phyloP scores from a whole-genome alignment of 1,140 invertebrate genomes.

The Drosophila sturtevanti region DNA sequence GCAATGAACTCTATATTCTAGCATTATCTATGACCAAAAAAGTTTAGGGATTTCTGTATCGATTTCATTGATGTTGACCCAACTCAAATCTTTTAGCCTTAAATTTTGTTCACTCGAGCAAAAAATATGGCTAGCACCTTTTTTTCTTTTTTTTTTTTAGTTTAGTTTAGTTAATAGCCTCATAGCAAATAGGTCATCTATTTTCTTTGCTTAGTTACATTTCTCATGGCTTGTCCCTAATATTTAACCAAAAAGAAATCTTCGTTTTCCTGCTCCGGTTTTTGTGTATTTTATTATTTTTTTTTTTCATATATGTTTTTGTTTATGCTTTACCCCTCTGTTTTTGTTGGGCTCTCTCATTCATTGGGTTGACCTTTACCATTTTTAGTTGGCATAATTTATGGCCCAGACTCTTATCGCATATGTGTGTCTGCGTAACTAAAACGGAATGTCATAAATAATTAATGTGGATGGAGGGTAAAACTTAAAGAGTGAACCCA shows the following conservation, averaged over 20 bases:
- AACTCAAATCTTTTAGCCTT: background rate
- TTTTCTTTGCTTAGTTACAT: constrained; percentile 7
- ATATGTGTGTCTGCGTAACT: constrained; percentile 29
- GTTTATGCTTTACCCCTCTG: background rate
- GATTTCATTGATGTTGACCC: background rate
- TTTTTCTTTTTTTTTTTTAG: background rate
- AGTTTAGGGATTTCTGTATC: background rate
- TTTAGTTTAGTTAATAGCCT: background rate
- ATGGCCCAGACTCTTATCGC: constrained; percentile 43
- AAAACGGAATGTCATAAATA: constrained; percentile 44
- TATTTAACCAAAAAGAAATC: background rate
- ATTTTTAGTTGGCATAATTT: constrained; percentile 47
- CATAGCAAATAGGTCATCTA: constrained; percentile 8
- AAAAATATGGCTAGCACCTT: background rate
- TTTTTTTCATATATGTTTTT: background rate
- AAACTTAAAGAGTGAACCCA: constrained; percentile 17
- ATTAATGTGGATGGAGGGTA: constrained; percentile 38
- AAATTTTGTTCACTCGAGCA: background rate
- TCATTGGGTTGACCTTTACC: constrained; percentile 44
- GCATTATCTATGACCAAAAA: background rate
- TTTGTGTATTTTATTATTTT: background rate
- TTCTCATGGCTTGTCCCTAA: constrained; percentile 2
- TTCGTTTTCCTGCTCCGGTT: background rate
- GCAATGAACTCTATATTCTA: background rate
- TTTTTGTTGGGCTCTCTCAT: constrained; percentile 36